Conservation (phyloP, 2,888 invertebrate species). For the Tyria jacobaeae region DNA sequence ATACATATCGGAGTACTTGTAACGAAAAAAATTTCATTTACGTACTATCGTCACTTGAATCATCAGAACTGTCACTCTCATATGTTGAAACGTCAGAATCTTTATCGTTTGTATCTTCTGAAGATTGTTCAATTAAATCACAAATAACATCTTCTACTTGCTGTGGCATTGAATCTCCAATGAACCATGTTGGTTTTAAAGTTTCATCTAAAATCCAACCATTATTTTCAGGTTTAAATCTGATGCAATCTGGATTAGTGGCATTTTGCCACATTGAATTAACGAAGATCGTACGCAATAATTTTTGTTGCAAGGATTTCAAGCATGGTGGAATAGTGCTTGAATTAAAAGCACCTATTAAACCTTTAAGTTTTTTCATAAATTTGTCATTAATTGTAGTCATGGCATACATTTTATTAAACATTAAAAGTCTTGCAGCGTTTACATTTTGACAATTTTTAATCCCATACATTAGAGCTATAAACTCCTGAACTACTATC, state of each 20-base stretch:
- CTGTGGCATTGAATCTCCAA: constrained; percentile 18
- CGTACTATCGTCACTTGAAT: constrained; percentile 10
- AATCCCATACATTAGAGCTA: constrained; percentile 34
- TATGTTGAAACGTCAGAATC: constrained; percentile 2
- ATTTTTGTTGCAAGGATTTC: constrained; percentile 40
- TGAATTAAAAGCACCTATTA: too few relatives aligned
- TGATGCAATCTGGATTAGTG: too few relatives aligned
- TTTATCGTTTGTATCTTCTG: constrained; percentile 1
- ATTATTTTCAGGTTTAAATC: constrained; percentile 28
- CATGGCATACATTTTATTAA: constrained; percentile 10
- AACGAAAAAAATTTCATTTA: constrained; percentile 8
- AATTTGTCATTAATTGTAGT: constrained; percentile 21
- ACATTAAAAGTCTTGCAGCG: constrained; percentile 2
- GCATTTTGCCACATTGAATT: constrained; percentile 46
- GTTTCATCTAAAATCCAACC: constrained; percentile 22
- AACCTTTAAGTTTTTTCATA: constrained; percentile 31
- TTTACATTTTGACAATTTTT: constrained; percentile 5
- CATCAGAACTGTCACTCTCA: constrained; percentile 18
- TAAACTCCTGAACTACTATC: constrained; percentile 48
- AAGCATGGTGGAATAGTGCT: constrained; percentile 29
- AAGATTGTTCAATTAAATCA: constrained; percentile 10
- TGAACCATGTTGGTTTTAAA: constrained; percentile 23
- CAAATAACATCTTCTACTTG: constrained; percentile 16
- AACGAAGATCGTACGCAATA: constrained; percentile 47
- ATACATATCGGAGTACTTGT: constrained; percentile 9